Evolutionary conservation across 53 echinoderm and acorn worm genomes (phyloP), one percentile per base, ranked within the genome.

Genomic region (Mesocentrotus franciscanus): DNA sequence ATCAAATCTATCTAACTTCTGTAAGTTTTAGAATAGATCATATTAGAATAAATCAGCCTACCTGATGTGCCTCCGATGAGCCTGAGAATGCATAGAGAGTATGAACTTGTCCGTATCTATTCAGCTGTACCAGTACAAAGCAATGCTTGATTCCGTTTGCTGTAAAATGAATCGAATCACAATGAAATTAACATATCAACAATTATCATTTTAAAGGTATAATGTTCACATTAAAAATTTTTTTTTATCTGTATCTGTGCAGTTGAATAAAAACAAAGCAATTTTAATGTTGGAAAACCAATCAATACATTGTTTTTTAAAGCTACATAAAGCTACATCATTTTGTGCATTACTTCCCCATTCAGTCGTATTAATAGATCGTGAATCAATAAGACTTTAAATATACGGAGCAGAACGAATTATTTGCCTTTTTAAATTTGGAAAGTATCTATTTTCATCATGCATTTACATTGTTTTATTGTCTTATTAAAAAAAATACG

Each of bases 21-120:
- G 20, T 27, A 1, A 27, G n/a, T 29, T 71, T 71, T 10, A 11
- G 29, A 71, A 71, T 26, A 24, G 9, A 71, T 26, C 10, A 26
- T 30, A 12, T 33, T 30, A 13, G 8, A 1, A 75, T 36, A 18
- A 29, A 8, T 56, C 13, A 7, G 58, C 58, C 78, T 58, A 94
- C 94, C 84, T 94, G 61, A 24, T 81, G 61, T 29, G 32, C 64
- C 27, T 94, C 94, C 17, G 81, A 22, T 33, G 33, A 60, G 33
- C 84, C 18, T 33, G 94, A 59, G 26, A 94, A 94, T 33, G 94
- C 83, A 35, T 61, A 84, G 9, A 96, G 96, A 17, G 94, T 97
- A 0, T 96, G 95, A n/a, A 98, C 96, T 93, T 99, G 99, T 55
- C 98, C 97, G 59, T 98, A 99, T 85, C 99, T 95, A 90, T 97